phyloP scores from a whole-genome alignment of 2,797 vertebrate genomes.

The Acrocephalus scirpaceus region DNA sequence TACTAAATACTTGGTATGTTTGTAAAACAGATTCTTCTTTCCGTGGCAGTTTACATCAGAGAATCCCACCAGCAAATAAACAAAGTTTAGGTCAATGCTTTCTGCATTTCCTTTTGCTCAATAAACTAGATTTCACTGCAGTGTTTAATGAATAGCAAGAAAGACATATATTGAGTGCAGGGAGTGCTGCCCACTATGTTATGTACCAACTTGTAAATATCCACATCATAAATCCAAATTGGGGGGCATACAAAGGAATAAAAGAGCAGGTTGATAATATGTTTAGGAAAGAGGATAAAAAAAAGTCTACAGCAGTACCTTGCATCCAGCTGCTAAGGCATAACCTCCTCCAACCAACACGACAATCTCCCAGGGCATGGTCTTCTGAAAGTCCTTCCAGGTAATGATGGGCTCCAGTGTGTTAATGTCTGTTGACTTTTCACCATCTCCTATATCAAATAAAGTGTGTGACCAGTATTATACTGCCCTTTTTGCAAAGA shows the following conservation, averaged over 20 bases:
- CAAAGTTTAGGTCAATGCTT: not conserved
- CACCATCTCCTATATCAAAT: constrained; percentile 60
- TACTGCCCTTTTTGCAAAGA: not conserved
- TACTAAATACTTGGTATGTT: not conserved
- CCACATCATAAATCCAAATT: not conserved
- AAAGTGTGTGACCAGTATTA: not conserved
- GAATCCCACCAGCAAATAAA: not conserved
- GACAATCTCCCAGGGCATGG: constrained; percentile 99
- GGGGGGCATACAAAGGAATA: not conserved
- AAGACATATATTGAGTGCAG: not conserved
- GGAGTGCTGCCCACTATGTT: not conserved
- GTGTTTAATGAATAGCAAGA: not conserved
- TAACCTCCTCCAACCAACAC: constrained; percentile 97
- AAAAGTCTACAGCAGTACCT: constrained; percentile 77
- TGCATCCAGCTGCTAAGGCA: constrained; percentile 95
- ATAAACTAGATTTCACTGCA: not conserved
- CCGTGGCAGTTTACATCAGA: not conserved
- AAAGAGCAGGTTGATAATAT: not conserved
- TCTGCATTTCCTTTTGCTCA: not conserved
- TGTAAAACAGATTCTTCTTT: not conserved
- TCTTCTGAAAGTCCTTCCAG: constrained; percentile 97
- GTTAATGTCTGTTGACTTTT: constrained; percentile 57
- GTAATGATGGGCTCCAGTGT: constrained; percentile 90
- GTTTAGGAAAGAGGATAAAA: not conserved
- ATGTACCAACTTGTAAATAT: not conserved